Evolutionary conservation across 2,797 vertebrate species (phyloP).

Genomic region (Erethizon dorsatum): DNA sequence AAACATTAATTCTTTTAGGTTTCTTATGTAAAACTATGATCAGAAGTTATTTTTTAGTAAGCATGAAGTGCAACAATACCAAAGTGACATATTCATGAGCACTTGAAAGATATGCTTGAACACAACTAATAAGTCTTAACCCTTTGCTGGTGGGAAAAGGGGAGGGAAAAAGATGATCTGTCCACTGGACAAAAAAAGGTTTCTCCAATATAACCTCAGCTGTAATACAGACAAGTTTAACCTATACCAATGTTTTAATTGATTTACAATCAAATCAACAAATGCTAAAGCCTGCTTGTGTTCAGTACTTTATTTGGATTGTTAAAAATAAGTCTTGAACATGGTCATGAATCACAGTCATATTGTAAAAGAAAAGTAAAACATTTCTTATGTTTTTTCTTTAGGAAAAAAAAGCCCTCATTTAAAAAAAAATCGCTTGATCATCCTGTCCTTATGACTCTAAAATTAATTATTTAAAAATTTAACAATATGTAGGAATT

Average conservation of each 20-base stretch:
- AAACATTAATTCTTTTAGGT: constrained; percentile 27
- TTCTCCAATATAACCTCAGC: neutral
- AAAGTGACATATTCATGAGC: neutral
- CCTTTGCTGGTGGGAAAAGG: neutral
- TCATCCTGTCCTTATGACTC: neutral
- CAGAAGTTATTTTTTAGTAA: constrained; percentile 41
- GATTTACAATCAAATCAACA: constrained; percentile 28
- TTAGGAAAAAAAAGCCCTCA: constrained; percentile 40
- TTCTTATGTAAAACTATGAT: constrained; percentile 47
- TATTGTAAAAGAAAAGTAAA: constrained; percentile 66
- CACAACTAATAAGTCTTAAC: neutral
- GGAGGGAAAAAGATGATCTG: neutral
- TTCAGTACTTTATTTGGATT: constrained; percentile 58
- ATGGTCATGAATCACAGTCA: constrained; percentile 69
- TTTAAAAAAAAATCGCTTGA: constrained; percentile 4
- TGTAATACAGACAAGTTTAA: constrained; percentile 4
- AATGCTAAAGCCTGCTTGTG: constrained; percentile 5
- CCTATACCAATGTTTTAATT: neutral
- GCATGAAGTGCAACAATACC: neutral
- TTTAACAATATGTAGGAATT: constrained; percentile 40
- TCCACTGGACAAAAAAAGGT: neutral
- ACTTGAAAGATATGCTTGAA: constrained; percentile 44
- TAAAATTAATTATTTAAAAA: constrained; percentile 66
- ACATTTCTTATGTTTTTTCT: constrained; percentile 55
- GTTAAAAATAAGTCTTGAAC: constrained; percentile 69